Percentiles rank a stretch among this genome's conserved stretches.
These are phyloP conservation scores for Scaptomyza reducta DNA, from an alignment of 2,888 invertebrate species.

Conservation along the genomic window DNA sequence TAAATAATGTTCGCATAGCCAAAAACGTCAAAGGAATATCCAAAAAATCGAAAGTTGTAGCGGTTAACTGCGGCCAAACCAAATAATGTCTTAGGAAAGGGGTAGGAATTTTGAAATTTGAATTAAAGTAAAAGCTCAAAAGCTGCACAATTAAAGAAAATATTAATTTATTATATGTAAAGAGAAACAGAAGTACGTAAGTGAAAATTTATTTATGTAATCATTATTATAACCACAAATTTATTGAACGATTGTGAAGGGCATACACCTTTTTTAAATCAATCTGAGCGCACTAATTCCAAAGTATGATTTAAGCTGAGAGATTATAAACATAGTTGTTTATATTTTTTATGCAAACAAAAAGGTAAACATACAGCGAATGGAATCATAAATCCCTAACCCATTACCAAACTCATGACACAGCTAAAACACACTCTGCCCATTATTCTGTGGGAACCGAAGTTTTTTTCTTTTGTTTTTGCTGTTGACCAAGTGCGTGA, in stretches of 20 bases:
- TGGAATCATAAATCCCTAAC: not conserved
- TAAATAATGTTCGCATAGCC: slow-evolving; percentile 45
- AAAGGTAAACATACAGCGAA: too few relatives aligned
- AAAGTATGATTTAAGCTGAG: not conserved
- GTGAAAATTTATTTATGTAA: too few relatives aligned
- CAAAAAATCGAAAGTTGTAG: slow-evolving; percentile 24
- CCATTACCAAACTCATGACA: not conserved
- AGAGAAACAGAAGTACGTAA: too few relatives aligned
- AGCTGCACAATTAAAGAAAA: too few relatives aligned
- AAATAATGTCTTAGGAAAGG: not conserved
- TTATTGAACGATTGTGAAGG: not conserved
- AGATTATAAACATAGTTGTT: not conserved
- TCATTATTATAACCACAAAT: too few relatives aligned
- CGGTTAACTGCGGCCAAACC: slow-evolving; percentile 17
- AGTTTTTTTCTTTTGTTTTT: slow-evolving; percentile 1
- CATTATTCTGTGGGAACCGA: slow-evolving; percentile 1
- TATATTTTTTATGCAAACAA: not conserved
- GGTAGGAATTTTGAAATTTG: not conserved
- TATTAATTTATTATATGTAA: too few relatives aligned
- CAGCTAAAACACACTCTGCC: not conserved
- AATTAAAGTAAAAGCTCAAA: too few relatives aligned
- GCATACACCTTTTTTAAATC: not conserved
- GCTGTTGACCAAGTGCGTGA: slow-evolving; percentile 62
- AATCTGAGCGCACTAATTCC: too few relatives aligned
- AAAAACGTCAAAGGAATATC: slow-evolving; percentile 1